Evolutionary conservation across 2,888 invertebrate genomes (phyloP).

Genomic region (Tanytarsus gracilentus): DNA sequence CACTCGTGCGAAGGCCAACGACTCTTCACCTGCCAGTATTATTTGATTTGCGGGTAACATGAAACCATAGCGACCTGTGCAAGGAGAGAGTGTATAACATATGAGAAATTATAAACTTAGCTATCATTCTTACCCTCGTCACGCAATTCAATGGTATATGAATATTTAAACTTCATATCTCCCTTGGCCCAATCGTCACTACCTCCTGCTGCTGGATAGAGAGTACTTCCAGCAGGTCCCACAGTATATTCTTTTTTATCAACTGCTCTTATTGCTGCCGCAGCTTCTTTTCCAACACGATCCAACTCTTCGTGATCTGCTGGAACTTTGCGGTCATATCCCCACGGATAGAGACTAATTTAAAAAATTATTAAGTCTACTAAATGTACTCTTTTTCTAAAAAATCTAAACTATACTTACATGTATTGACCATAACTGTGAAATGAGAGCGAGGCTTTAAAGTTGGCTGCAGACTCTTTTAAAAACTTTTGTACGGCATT

Average conservation of each 20-base stretch:
- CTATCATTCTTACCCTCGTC: no score
- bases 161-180: constrained; percentile 67
- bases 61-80: constrained; percentile 79
- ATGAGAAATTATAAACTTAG: no score
- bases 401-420: no score
- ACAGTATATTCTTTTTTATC: constrained; percentile 60
- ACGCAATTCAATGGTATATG: constrained; percentile 81
- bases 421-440: constrained; percentile 82
- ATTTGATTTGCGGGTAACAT: constrained; percentile 73
- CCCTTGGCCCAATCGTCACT: constrained; percentile 91
- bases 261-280: constrained; percentile 53
- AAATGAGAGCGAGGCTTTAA: constrained; percentile 66
- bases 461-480: constrained; percentile 45
- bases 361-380: no score
- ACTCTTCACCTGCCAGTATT: constrained; percentile 64
- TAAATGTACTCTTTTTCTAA: no score
- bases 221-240: constrained; percentile 65
- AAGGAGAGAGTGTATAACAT: no score
- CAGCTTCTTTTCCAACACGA: constrained; percentile 58
- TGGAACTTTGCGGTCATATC: constrained; percentile 63
- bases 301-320: constrained; percentile 63
- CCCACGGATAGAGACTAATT: constrained; percentile 81
- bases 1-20: constrained; percentile 59
- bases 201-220: constrained; percentile 73
- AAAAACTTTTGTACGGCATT: constrained; percentile 52